phyloP scores from a whole-genome alignment of 2,113 vertebrate genomes.

The Ibidorhyncha struthersii region DNA sequence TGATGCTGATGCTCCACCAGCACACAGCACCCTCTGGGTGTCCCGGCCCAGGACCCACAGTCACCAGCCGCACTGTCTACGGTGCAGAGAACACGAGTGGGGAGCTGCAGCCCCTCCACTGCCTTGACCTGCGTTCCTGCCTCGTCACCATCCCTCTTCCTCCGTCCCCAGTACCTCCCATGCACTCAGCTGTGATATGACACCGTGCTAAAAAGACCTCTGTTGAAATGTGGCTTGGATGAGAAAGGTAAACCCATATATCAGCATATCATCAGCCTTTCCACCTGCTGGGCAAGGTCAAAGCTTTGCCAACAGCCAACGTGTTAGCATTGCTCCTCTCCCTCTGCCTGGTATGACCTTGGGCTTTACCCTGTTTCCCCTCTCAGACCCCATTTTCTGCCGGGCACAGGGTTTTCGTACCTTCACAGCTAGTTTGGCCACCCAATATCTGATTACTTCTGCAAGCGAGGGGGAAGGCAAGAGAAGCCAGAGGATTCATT shows the following conservation, averaged over 20 bases:
- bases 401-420: background rate
- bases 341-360: fast-evolving
- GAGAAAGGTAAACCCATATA: background rate
- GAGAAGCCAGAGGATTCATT: background rate
- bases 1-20: too few species aligned
- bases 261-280: background rate
- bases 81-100: background rate
- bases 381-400: background rate
- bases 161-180: background rate
- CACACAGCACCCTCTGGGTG: background rate
- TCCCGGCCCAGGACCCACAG: too few species aligned
- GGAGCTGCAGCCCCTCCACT: background rate
- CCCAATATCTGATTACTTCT: background rate
- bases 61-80: background rate
- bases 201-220: background rate
- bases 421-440: fast-evolving
- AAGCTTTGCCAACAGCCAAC: background rate
- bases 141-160: background rate
- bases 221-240: background rate
- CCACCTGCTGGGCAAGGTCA: background rate
- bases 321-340: background rate
- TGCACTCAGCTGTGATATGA: fast-evolving
- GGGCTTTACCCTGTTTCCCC: background rate
- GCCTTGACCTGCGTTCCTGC: background rate
- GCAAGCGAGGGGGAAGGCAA: background rate